phyloP scores from a whole-genome alignment of 2,113 vertebrate species.

The Pleuronectes platessa region DNA sequence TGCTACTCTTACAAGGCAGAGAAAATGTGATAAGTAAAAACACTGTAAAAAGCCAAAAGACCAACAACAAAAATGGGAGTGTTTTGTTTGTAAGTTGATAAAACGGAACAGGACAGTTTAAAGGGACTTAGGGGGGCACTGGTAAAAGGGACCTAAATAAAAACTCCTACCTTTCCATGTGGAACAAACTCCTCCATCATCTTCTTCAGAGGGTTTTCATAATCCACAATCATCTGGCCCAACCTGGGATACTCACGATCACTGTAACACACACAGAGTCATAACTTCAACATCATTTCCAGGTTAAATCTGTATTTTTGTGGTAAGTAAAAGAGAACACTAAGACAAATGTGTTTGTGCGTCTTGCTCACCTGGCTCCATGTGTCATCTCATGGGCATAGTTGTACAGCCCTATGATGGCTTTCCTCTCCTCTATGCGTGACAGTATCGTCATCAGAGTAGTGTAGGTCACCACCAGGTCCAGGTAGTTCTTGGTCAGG shows the following conservation, averaged over 20 bases:
- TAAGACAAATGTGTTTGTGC: not conserved
- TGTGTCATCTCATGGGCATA: slow-evolving; percentile 99
- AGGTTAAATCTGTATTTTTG: no score
- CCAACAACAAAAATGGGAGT: no score
- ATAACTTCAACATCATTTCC: rapidly evolving
- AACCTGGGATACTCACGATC: slow-evolving; percentile 97
- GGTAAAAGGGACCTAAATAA: no score
- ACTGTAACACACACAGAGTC: slow-evolving; percentile 73
- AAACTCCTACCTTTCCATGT: slow-evolving; percentile 90
- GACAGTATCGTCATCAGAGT: slow-evolving; percentile 97
- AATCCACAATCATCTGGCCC: slow-evolving; percentile 99
- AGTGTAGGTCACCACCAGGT: slow-evolving; percentile 97
- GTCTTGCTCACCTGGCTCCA: slow-evolving; percentile 88
- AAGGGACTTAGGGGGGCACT: no score
- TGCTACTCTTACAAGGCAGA: no score
- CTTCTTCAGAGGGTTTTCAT: slow-evolving; percentile 98
- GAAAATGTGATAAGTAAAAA: no score
- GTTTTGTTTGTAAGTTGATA: no score
- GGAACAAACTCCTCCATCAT: slow-evolving; percentile 99
- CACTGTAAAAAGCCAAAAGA: no score
- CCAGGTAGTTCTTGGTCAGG: slow-evolving; percentile 98
- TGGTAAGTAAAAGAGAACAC: not conserved
- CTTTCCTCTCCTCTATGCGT: slow-evolving; percentile 98
- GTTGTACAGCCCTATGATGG: slow-evolving; percentile 98
- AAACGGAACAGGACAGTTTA: no score